Conservation (phyloP, 1,140 invertebrate species). For the Drosophila simulans region DNA sequence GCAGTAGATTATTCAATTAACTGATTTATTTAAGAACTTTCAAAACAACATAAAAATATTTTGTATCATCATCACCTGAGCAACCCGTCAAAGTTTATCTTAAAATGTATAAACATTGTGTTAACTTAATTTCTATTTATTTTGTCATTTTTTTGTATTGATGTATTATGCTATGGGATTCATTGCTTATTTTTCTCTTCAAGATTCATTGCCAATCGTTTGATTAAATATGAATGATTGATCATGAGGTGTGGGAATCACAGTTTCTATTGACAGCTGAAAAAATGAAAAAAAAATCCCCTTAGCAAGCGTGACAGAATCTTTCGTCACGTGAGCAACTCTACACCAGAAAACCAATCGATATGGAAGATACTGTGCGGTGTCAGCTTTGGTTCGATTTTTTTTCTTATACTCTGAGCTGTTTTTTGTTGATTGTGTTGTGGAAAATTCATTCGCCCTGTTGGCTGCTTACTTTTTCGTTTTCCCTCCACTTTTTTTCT, state of each 20-base stretch:
- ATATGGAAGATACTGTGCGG: slow-evolving; percentile 46
- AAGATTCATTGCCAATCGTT: not conserved
- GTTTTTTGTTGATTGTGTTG: slow-evolving; percentile 42
- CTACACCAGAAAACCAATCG: slow-evolving; percentile 31
- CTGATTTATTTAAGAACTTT: no score
- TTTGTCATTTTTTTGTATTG: not conserved
- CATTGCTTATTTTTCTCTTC: not conserved
- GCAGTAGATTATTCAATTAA: no score
- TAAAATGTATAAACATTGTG: not conserved
- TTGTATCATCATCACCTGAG: no score
- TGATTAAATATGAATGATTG: slow-evolving; percentile 32
- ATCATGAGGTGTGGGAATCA: slow-evolving; percentile 23
- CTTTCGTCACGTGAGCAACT: slow-evolving; percentile 41
- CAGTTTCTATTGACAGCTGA: not conserved
- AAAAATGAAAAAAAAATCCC: slow-evolving; percentile 4
- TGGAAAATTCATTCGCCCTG: slow-evolving; percentile 66
- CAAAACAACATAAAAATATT: no score
- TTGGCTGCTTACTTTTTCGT: slow-evolving; percentile 26
- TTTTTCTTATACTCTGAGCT: slow-evolving; percentile 30
- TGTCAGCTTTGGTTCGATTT: slow-evolving; percentile 32
- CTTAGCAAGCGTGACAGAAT: slow-evolving; percentile 12
- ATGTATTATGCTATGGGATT: not conserved
- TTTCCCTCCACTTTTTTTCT: not conserved
- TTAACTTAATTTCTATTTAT: not conserved
- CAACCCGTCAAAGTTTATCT: not conserved